Percentiles rank a stretch among this genome's conserved stretches.
phyloP scores from a whole-genome alignment of 2,797 vertebrate species.

The Anguilla anguilla region DNA sequence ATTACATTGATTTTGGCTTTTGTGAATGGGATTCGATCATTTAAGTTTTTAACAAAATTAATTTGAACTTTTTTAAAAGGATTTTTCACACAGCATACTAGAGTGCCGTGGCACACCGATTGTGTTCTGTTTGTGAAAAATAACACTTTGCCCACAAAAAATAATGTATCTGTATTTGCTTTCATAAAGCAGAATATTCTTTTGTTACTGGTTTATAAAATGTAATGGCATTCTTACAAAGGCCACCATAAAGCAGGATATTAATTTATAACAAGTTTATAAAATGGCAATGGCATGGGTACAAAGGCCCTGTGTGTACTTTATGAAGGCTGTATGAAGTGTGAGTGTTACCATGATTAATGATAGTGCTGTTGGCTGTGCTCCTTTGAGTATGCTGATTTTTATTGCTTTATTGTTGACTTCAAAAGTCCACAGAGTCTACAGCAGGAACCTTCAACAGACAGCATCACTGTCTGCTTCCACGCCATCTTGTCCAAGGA shows the following conservation, averaged over 20 bases:
- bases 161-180: not conserved
- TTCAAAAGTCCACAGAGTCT: not conserved
- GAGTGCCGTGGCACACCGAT: no score
- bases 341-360: not conserved
- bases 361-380: not conserved
- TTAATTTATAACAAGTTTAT: not conserved
- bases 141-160: not conserved
- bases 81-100: no score
- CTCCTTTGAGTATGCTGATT: not conserved
- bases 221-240: not conserved
- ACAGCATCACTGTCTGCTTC: constrained; percentile 62
- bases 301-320: not conserved
- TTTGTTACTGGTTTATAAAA: not conserved
- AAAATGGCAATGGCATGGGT: not conserved
- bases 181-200: no score
- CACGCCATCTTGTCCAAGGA: constrained; percentile 71
- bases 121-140: no score
- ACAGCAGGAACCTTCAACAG: not conserved
- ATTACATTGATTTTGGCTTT: no score
- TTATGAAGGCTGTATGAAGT: not conserved
- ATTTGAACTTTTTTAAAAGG: no score
- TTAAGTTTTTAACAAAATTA: no score
- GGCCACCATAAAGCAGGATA: not conserved
- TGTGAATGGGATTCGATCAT: no score
- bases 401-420: not conserved